Percentiles rank a stretch among this genome's conserved stretches.
These are phyloP conservation scores for Neoarius graeffei DNA, from an alignment of 2,113 vertebrate genomes.

Conservation along the genomic window DNA sequence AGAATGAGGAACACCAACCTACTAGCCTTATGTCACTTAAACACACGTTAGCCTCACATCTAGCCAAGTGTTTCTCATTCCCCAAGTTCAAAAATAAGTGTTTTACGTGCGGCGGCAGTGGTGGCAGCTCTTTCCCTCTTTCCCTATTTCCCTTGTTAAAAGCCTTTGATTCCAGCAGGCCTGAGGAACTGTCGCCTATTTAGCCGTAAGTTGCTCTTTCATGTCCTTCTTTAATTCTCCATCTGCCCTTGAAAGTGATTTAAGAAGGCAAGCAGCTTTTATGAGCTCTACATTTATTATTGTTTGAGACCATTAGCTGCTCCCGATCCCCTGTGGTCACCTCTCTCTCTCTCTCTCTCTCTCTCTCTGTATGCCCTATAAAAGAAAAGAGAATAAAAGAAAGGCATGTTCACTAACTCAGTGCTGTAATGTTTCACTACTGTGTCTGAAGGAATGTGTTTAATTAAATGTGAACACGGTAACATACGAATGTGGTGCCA, in stretches of 20 bases:
- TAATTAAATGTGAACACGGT: conserved; percentile 37
- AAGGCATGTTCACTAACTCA: conserved; percentile 13
- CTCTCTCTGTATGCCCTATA: not conserved
- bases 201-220: conserved; percentile 69
- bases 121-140: not conserved
- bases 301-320: conserved; percentile 56
- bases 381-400: not conserved
- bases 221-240: conserved; percentile 70
- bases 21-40: not conserved
- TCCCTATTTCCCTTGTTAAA: conserved; percentile 36
- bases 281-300: conserved; percentile 58
- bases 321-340: conserved; percentile 43
- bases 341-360: conserved; percentile 18
- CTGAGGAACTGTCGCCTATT: conserved; percentile 57
- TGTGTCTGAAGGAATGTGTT: conserved; percentile 28
- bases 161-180: conserved; percentile 44
- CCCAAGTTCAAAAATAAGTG: conserved; percentile 16
- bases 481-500: not conserved
- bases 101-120: not conserved
- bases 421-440: conserved; percentile 32
- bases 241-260: conserved; percentile 58
- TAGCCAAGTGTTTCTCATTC: not conserved
- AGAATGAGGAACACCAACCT: not conserved
- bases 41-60: not conserved
- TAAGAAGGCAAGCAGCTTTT: conserved; percentile 55